Evolutionary conservation across 2,113 vertebrate genomes (phyloP).

Genomic region (Myotis davidii): DNA sequence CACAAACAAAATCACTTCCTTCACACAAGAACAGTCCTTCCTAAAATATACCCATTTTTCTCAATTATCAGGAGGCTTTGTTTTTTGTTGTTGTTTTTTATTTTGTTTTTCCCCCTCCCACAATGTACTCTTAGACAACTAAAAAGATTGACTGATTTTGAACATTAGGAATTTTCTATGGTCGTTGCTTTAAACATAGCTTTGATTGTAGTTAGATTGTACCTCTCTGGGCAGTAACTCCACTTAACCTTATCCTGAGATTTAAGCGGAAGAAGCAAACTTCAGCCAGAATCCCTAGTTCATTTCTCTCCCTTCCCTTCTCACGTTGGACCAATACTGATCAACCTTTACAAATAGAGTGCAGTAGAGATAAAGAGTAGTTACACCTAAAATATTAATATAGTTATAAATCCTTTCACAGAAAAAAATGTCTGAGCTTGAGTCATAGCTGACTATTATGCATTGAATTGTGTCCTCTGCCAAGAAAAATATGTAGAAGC

Average conservation of each 20-base stretch:
- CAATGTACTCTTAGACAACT: not conserved
- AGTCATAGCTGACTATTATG: not conserved
- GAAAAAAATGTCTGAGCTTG: not conserved
- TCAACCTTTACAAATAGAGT: not conserved
- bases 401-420: not conserved
- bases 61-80: not conserved
- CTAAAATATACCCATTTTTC: not conserved
- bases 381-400: not conserved
- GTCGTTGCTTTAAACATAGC: not conserved
- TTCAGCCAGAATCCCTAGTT: not conserved
- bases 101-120: not conserved
- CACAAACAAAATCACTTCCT: not conserved
- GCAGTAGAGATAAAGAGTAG: not conserved
- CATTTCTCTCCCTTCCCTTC: rapidly evolving
- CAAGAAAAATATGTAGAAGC: not conserved
- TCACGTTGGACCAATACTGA: not conserved
- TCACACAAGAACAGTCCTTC: not conserved
- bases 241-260: not conserved
- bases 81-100: not conserved
- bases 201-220: not conserved
- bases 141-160: not conserved
- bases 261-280: not conserved
- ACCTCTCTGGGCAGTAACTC: not conserved
- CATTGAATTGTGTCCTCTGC: rapidly evolving
- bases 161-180: not conserved